Evolutionary conservation across 2,888 invertebrate genomes (phyloP).

Genomic region (Plagiodera versicolora): DNA sequence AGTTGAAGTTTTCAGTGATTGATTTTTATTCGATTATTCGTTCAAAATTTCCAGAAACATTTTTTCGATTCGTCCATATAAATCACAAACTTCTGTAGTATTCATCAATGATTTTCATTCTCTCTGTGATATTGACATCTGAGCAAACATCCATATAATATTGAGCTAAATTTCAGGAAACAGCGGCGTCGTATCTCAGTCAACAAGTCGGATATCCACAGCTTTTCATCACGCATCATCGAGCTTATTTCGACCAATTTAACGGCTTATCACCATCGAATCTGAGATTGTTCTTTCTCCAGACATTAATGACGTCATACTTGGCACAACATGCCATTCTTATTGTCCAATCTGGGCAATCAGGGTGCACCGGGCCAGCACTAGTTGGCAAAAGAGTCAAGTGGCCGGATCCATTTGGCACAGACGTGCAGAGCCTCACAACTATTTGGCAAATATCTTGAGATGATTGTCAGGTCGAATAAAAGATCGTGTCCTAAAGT

Average conservation of each 20-base stretch:
- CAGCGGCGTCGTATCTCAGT: neutral
- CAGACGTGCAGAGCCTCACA: conserved; percentile 15
- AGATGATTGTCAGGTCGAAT: neutral
- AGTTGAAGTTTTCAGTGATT: no score
- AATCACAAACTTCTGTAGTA: no score
- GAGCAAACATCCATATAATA: no score
- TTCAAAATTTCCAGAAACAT: no score
- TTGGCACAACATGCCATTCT: conserved; percentile 41
- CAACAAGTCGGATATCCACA: neutral
- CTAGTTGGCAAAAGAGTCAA: conserved; percentile 17
- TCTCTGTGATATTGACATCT: no score
- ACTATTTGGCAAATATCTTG: conserved; percentile 15
- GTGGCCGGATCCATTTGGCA: conserved; percentile 22
- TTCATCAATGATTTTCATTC: no score
- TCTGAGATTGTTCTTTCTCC: conserved; percentile 26
- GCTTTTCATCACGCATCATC: no score
- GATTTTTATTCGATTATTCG: no score
- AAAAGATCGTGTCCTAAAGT: neutral
- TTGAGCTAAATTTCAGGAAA: no score
- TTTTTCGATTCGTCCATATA: no score
- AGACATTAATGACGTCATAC: conserved; percentile 43
- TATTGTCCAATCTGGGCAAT: conserved; percentile 21
- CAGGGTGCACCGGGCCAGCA: conserved; percentile 15
- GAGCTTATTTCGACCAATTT: neutral
- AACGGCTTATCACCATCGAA: neutral